Conservation (phyloP, 2,888 invertebrate species). For the Ichneumon xanthorius region DNA sequence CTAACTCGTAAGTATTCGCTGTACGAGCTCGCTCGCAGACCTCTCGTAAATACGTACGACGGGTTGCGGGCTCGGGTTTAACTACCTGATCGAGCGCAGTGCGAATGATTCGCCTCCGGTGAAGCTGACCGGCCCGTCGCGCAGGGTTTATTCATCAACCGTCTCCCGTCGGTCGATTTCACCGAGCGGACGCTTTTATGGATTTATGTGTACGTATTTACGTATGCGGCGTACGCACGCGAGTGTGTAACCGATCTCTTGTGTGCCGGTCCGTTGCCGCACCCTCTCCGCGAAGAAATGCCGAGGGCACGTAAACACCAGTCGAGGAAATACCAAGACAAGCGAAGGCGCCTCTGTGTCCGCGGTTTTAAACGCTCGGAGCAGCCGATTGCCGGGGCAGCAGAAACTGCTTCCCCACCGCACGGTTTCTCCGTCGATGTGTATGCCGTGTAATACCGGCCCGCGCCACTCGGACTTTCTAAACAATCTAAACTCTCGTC, state of each 20-base stretch:
- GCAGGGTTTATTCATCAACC: not conserved
- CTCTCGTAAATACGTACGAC: constrained; percentile 50
- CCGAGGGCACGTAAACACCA: constrained; percentile 48
- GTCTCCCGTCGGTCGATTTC: not conserved
- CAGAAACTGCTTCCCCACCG: not conserved
- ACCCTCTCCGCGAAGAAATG: constrained; percentile 47
- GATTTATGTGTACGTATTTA: constrained; percentile 32
- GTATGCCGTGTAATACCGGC: constrained; percentile 15
- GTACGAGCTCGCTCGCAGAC: constrained; percentile 30
- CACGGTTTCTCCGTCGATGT: not conserved
- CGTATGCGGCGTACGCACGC: constrained; percentile 28
- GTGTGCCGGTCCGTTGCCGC: constrained; percentile 13
- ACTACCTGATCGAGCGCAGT: not conserved
- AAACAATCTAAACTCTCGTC: constrained; percentile 65
- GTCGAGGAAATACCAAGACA: constrained; percentile 27
- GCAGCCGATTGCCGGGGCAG: not conserved
- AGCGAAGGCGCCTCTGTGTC: constrained; percentile 26
- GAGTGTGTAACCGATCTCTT: constrained; percentile 19
- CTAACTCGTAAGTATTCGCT: constrained; percentile 50
- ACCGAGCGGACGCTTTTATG: not conserved
- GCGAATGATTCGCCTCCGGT: not conserved
- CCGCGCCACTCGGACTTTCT: constrained; percentile 63
- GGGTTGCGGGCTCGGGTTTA: not conserved
- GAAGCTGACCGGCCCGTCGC: not conserved
- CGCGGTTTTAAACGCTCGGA: constrained; percentile 19